Evolutionary conservation across 30 jellyfish, hydroid and myxozoan species (phyloP), one percentile per base, ranked within the genome.

Genomic region (Hydractinia symbiolongicarpus): DNA sequence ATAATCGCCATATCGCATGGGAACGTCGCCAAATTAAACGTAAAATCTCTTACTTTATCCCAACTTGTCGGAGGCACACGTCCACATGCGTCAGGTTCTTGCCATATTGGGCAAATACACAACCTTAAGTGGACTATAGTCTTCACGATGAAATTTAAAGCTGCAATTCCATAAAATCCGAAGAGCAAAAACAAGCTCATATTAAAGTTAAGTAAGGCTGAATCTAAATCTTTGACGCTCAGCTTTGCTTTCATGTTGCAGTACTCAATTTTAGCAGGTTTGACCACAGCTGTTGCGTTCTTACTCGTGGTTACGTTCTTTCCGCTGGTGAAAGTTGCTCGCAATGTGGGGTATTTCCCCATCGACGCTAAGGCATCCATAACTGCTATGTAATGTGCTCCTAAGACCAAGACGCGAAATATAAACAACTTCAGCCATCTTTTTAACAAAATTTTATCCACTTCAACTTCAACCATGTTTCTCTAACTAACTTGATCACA

Each of bases 1-100:
- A 83, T 73, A 21, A 73, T 72, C 30, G 86, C 87, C 76, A 74
- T 72, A 64, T 83, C 90, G 66, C 90, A 74, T 9, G 85, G 85
- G 4, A 83, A 73, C 19, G 90, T 66, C 66, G 85, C 85, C 21
- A 83, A 72, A 40, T 83, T 83, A 51, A 67, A 67, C 40, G 85
- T 72, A 68, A 50, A 57, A 50, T 61, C 64, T 72, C 75, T 61
- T 13, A 83, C 55, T 72, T 72, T 83, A 57, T 83, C 61, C 90
- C 90, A 83, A 4, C 16, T 83, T 5, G 76, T 73, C 5, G 88
- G 90, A 21, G 17, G 70, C 51, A 81, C 82, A 10, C 51, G 51
- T 11, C 88, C 88, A 50, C 60, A 16, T 57, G 54, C 62, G 50
- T 72, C 88, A 9, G 73, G 66, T 5, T 83, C 88, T 61, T 53